phyloP scores from a whole-genome alignment of 2,797 vertebrate genomes.

The Pteronotus mesoamericanus region DNA sequence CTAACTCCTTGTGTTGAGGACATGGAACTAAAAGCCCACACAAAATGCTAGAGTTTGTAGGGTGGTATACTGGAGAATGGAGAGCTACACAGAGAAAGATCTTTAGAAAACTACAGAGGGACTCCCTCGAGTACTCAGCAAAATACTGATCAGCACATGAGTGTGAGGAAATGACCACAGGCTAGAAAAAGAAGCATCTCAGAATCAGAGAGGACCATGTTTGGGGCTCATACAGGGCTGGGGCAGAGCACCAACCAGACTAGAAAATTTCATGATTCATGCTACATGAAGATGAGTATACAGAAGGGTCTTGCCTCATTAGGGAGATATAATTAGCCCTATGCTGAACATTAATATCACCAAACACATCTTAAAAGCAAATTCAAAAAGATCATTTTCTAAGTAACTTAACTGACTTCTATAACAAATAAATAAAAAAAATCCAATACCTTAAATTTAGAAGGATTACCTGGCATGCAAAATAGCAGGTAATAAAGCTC shows the following conservation, averaged over 20 bases:
- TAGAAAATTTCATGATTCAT: background rate
- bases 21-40: background rate
- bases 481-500: background rate
- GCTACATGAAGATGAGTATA: background rate
- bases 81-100: background rate
- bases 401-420: background rate
- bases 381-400: background rate
- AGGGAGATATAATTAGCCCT: background rate
- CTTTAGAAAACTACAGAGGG: background rate
- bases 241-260: background rate
- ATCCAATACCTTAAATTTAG: background rate
- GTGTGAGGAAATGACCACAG: background rate
- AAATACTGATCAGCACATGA: background rate
- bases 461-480: background rate
- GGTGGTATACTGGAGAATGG: background rate
- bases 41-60: background rate
- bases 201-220: background rate
- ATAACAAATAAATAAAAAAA: background rate
- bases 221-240: background rate
- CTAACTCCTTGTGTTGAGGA: background rate
- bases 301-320: background rate
- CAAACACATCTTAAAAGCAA: background rate
- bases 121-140: background rate
- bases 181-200: background rate
- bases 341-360: background rate